Evolutionary conservation across 2,888 invertebrate genomes (phyloP).

Genomic region (Acanthosepion esculentum): DNA sequence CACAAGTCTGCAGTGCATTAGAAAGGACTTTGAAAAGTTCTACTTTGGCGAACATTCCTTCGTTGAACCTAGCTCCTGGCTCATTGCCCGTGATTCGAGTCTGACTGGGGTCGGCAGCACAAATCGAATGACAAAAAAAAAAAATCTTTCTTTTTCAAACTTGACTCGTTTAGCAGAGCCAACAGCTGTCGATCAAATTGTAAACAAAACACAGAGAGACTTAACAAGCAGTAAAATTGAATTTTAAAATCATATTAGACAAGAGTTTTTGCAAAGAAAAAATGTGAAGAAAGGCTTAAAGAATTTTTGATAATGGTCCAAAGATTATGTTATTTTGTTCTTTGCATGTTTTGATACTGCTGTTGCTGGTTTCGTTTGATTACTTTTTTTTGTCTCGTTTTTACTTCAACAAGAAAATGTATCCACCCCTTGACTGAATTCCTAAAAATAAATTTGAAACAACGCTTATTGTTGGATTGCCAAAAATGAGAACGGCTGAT

Average conservation of each 20-base stretch:
- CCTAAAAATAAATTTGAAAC: no score
- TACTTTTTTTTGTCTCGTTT: no score
- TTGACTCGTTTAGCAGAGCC: not conserved
- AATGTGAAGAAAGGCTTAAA: not conserved
- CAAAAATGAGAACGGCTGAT: no score
- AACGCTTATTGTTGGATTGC: no score
- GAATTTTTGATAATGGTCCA: not conserved
- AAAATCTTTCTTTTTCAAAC: not conserved
- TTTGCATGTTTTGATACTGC: not conserved
- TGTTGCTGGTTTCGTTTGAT: not conserved
- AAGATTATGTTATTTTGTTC: not conserved
- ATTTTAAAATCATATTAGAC: not conserved
- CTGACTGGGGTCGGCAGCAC: not conserved
- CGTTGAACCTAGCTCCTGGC: not conserved
- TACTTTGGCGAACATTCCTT: not conserved
- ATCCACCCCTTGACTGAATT: no score
- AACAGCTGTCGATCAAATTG: not conserved
- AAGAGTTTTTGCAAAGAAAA: not conserved
- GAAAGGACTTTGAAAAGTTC: not conserved
- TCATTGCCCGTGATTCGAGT: not conserved
- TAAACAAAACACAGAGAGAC: no score
- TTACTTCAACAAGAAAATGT: no score
- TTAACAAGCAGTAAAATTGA: not conserved
- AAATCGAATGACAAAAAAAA: not conserved
- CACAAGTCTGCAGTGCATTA: not conserved